Evolutionary conservation across 2,888 invertebrate species (phyloP).

Genomic region (Drosophila koepferae): DNA sequence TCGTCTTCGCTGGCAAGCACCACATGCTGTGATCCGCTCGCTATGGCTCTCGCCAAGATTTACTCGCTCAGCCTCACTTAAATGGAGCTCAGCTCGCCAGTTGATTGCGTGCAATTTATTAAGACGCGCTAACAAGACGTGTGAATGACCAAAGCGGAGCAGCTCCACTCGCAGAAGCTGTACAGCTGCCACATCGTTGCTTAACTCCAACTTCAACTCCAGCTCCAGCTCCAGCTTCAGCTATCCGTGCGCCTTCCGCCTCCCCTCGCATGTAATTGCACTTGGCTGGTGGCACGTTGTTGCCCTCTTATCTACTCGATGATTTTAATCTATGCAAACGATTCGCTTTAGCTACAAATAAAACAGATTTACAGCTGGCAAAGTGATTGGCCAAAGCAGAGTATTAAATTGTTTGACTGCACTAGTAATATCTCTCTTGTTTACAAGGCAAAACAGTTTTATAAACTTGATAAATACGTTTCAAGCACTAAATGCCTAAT

Average conservation of each 20-base stretch:
- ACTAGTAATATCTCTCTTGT: background rate
- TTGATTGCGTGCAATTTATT: constrained; percentile 81
- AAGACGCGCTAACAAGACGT: constrained; percentile 82
- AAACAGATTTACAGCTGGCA: background rate
- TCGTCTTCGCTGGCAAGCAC: constrained; percentile 57
- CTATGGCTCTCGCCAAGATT: constrained; percentile 68
- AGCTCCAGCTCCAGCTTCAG: too few species aligned
- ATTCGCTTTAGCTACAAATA: constrained; percentile 3
- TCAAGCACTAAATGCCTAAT: too few species aligned
- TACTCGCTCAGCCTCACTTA: constrained; percentile 77
- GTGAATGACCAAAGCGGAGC: constrained; percentile 81
- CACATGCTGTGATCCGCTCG: constrained; percentile 70
- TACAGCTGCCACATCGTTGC: constrained; percentile 49
- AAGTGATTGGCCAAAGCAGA: background rate
- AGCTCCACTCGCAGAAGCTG: constrained; percentile 48
- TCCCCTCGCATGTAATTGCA: constrained; percentile 54
- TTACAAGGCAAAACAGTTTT: background rate
- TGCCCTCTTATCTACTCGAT: constrained; percentile 44
- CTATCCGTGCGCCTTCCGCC: background rate
- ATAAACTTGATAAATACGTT: background rate
- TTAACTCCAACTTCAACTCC: background rate
- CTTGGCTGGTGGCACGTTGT: constrained; percentile 49
- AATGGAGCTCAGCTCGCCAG: constrained; percentile 79
- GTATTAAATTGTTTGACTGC: background rate
- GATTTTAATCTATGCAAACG: constrained; percentile 14